Evolutionary conservation across 1,140 invertebrate genomes (phyloP).

Genomic region (Zaprionus africanus): DNA sequence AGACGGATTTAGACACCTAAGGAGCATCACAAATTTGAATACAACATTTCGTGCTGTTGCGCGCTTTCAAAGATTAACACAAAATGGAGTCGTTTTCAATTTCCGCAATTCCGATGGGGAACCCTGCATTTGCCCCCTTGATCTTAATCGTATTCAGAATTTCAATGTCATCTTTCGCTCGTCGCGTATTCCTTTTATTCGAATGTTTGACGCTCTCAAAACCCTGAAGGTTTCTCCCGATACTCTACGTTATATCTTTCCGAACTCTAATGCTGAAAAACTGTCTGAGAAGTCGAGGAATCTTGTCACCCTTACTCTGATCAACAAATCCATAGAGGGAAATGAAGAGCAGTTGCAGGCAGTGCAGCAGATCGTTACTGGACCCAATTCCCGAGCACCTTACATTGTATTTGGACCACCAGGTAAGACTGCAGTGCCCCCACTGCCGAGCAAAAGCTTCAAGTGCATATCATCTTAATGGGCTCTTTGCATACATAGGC

Average conservation of each 20-base stretch:
- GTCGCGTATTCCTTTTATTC: slow-evolving; percentile 41
- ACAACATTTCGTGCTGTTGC: background rate
- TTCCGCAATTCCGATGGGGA: slow-evolving; percentile 37
- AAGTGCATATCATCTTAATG: background rate
- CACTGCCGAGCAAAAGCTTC: too few relatives aligned
- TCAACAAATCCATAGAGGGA: slow-evolving; percentile 53
- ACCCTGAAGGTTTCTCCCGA: slow-evolving; percentile 28
- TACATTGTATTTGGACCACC: slow-evolving; percentile 78
- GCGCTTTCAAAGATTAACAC: background rate
- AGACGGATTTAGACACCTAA: too few relatives aligned
- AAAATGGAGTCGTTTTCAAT: slow-evolving; percentile 19
- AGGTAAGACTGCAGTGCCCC: slow-evolving; percentile 40
- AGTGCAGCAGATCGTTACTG: slow-evolving; percentile 59
- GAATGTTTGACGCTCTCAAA: slow-evolving; percentile 56
- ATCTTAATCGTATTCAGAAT: background rate
- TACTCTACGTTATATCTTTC: slow-evolving; percentile 55
- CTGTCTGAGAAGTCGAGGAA: background rate
- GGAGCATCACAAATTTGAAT: too few relatives aligned
- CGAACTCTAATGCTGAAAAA: background rate
- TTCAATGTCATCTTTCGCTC: slow-evolving; percentile 56
- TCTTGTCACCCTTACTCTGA: slow-evolving; percentile 9
- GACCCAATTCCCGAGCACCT: slow-evolving; percentile 58
- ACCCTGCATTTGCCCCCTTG: slow-evolving; percentile 11
- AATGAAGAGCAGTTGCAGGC: slow-evolving; percentile 72
- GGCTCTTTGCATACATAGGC: slow-evolving; percentile 29